Base-by-base conservation (phyloP, 1,140 invertebrate species). In the Trichonephila inaurata region DNA sequence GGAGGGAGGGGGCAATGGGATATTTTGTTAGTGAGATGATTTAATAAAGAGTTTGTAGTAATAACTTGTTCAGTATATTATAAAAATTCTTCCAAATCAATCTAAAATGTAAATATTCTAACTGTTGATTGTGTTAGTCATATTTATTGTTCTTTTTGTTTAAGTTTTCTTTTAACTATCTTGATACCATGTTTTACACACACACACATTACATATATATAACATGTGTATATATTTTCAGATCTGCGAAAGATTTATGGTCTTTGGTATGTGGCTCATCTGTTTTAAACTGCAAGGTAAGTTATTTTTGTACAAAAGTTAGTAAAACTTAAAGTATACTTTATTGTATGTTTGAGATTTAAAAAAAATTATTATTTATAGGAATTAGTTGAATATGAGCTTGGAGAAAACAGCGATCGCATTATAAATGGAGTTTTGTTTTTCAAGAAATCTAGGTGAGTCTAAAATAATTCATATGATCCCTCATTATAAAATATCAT, bases 181-280 rank as follows among this genome's bases (percentile, higher is more conserved):
- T 40, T 40, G 33, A 40, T 40, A 40, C 4, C 4, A 40, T 40
- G 33, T 4, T 40, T 3, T 40, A 40, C 33, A 40, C 2, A 40
- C 2, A 40, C 33, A 40, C 33, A 3, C 33, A 40, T 40, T 40
- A 40, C 33, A 40, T 40, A 40, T 40, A 3, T 12, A 51, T 51
- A 12, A 10, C 10, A 51, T 51, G 10, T 51, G 10, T 51, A 5
- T 51, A 51, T 51, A 10, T 51, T 85, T 89, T 14, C 60, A 95
- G 95, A 92, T 95, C 95, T 44, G 95, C 95, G 66, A 94, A 95
- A 94, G 94, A 95, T 24, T 89, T 96, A 24, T 96, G 95, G 95
- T 95, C 95, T 69, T 94, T 95, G 44, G 95, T 96, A 62, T 95
- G 95, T 94, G 95, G 95, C 21, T 95, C 95, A 62, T 95, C 95